These are phyloP conservation scores for Drosophila lini DNA, from an alignment of 1,140 invertebrate genomes.

Conservation along the genomic window DNA sequence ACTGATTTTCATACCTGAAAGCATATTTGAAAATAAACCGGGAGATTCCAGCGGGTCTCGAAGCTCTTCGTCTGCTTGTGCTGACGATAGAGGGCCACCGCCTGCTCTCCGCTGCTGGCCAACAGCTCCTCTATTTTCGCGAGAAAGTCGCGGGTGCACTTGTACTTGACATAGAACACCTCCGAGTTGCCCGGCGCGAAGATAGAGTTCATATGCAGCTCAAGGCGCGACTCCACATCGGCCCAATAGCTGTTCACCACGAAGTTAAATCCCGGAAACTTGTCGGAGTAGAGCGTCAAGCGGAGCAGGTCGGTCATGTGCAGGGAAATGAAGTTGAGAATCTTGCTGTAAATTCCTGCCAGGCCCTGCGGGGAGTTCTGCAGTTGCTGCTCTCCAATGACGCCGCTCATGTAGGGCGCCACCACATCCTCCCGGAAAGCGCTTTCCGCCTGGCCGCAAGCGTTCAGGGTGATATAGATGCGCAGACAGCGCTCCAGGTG, in stretches of 20 bases:
- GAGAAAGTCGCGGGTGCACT: constrained; percentile 92
- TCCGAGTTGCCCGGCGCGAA: constrained; percentile 96
- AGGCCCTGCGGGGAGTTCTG: constrained; percentile 90
- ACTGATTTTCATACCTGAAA: constrained; percentile 87
- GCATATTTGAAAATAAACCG: constrained; percentile 97
- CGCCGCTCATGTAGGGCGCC: constrained; percentile 88
- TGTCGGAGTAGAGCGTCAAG: constrained; percentile 87
- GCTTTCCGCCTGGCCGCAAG: constrained; percentile 89
- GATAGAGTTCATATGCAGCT: constrained; percentile 91
- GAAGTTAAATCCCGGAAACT: constrained; percentile 93
- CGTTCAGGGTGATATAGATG: constrained; percentile 88
- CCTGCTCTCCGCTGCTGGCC: constrained; percentile 85
- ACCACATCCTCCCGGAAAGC: constrained; percentile 90
- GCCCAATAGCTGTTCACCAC: constrained; percentile 95
- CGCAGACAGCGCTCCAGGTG: constrained; percentile 87
- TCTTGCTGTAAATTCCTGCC: constrained; percentile 89
- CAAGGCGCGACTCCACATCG: constrained; percentile 91
- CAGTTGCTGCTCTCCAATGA: constrained; percentile 91
- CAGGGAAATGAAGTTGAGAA: constrained; percentile 89
- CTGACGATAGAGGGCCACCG: constrained; percentile 85
- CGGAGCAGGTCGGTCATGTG: constrained; percentile 87
- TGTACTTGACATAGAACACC: constrained; percentile 93
- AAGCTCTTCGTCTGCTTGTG: constrained; percentile 90
- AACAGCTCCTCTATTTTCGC: constrained; percentile 90
- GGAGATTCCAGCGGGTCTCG: constrained; percentile 95